Evolutionary conservation across 1,140 invertebrate species (phyloP), one percentile per base, ranked within the genome.

Genomic region (Musca domestica): DNA sequence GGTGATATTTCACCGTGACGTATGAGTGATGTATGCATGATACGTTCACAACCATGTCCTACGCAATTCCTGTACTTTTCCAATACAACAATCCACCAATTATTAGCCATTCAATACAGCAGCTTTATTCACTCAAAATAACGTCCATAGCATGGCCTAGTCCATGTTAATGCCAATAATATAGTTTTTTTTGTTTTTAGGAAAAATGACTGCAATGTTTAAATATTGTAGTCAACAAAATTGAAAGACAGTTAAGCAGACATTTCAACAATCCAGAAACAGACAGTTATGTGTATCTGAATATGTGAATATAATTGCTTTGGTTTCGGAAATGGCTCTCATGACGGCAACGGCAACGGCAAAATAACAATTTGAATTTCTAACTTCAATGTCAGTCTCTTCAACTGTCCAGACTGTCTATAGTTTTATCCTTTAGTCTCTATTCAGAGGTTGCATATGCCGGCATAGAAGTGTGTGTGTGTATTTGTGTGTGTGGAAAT

Each of bases 321-420:
- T 41, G 6, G n/a, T 19, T 61, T 34, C 25, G 7, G 2, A 41
- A 41, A 41, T 41, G 12, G 34, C 56, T 1, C 22, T 41, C 30
- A 17, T 20, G 2, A 9, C 54, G 12, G 14, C 54, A 4, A 5
- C 9, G 1, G 5, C 15, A 51, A n/a, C 54, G 12, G 27, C 20
- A 61, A 61, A 61, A 61, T 61, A 61, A 61, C 56, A 61, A 61
- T 61, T 61, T 61, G 6, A 61, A 61, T 41, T 27, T 61, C 56
- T 34, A 61, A 41, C 56, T 41, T 30, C 19, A 30, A 34, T 41
- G 34, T 41, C 34, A 12, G 10, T 41, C 25, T 61, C 15, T 46
- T 46, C 10, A 9, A 51, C 17, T 51, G n/a, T n/a, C n/a, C 48
- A 51, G 17, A 51, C 20, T 22, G 48, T 51, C 17, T 51, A 6